Evolutionary conservation across 2,888 invertebrate genomes (phyloP).

Genomic region (Sphaerophoria rueppellii): DNA sequence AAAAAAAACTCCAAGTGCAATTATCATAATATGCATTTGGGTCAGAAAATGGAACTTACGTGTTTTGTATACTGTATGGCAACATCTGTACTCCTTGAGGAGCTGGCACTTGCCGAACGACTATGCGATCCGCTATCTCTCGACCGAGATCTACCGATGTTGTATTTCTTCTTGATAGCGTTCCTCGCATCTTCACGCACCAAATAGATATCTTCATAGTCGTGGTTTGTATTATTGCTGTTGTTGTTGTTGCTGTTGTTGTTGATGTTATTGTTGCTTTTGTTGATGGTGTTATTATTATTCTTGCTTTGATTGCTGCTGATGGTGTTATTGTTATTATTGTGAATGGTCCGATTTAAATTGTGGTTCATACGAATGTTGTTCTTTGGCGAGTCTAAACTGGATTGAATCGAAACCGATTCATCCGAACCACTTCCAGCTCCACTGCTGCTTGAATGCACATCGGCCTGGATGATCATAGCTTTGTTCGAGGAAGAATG

Average conservation of each 20-base stretch:
- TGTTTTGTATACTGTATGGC: constrained; percentile 81
- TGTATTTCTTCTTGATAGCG: constrained; percentile 78
- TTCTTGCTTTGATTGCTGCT: constrained; percentile 58
- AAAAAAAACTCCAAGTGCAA: neutral
- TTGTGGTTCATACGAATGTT: constrained; percentile 77
- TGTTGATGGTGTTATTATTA: constrained; percentile 62
- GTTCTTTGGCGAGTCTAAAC: constrained; percentile 80
- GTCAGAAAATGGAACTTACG: constrained; percentile 76
- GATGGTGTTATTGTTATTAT: constrained; percentile 68
- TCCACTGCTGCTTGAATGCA: constrained; percentile 89
- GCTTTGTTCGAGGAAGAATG: constrained; percentile 78
- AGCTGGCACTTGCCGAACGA: constrained; percentile 86
- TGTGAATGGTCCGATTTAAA: constrained; percentile 75
- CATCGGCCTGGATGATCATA: constrained; percentile 91
- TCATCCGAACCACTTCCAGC: constrained; percentile 85
- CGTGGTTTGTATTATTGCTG: constrained; percentile 82
- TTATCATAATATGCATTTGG: constrained; percentile 47
- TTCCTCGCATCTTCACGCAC: constrained; percentile 85
- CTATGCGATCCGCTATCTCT: constrained; percentile 90
- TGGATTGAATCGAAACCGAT: constrained; percentile 85
- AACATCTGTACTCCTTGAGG: constrained; percentile 82
- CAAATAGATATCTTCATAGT: constrained; percentile 92
- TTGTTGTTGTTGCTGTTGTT: constrained; percentile 69
- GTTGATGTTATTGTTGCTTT: constrained; percentile 68
- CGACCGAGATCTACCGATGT: constrained; percentile 83